Percentiles rank a stretch among this genome's conserved stretches.
Evolutionary conservation across 1,140 invertebrate genomes (phyloP).

Genomic region (Bombus waltoni): DNA sequence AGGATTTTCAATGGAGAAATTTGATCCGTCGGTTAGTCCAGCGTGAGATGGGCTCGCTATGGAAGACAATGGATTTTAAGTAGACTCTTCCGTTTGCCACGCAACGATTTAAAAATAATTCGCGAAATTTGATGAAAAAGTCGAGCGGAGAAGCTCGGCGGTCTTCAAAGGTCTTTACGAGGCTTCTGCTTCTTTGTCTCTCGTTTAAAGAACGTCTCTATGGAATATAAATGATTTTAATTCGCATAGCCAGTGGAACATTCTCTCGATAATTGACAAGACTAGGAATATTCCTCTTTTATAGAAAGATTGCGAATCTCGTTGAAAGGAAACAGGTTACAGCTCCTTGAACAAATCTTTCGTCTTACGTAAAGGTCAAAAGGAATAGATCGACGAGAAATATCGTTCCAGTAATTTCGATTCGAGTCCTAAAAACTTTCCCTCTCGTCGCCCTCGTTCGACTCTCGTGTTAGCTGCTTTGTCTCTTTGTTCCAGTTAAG

Average conservation of each 20-base stretch:
- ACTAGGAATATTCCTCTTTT: background rate
- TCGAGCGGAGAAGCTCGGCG: too few relatives aligned
- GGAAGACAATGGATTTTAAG: background rate
- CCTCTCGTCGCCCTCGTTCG: conserved; percentile 4
- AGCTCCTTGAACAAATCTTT: background rate
- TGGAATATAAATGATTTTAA: background rate
- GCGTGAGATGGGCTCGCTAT: background rate
- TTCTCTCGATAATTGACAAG: background rate
- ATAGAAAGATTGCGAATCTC: background rate
- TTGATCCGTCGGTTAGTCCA: background rate
- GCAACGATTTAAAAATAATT: background rate
- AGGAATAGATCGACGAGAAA: background rate
- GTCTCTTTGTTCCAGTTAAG: conserved; percentile 49
- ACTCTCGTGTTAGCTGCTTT: conserved; percentile 15
- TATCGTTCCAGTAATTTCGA: background rate
- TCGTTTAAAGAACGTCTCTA: too few relatives aligned
- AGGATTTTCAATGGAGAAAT: background rate
- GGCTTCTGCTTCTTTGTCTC: background rate
- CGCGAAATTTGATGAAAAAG: background rate
- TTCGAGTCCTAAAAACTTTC: conserved; percentile 40
- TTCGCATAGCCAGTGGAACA: background rate
- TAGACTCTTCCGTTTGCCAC: background rate
- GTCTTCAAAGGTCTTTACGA: background rate
- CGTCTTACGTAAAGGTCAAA: background rate
- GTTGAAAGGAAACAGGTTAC: background rate